Evolutionary conservation across 1,140 invertebrate species (phyloP).

Genomic region (Heliconius eleuchia): DNA sequence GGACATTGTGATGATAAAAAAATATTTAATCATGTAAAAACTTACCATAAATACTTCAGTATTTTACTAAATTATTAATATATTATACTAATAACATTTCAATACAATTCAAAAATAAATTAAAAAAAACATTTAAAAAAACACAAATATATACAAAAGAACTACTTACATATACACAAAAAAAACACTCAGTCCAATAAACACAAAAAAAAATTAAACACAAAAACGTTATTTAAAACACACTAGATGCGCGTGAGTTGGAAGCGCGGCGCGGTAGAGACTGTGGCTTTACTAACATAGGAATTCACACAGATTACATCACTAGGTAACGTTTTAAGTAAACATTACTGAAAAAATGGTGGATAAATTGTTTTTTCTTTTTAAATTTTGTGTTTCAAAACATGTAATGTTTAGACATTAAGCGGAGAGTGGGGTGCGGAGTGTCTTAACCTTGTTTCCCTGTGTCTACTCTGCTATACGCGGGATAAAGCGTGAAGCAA

Average conservation of each 20-base stretch:
- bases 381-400: neutral
- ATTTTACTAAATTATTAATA: too few relatives aligned
- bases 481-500: too few relatives aligned
- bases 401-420: too few relatives aligned
- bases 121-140: too few relatives aligned
- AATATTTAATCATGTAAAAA: too few relatives aligned
- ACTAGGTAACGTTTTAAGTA: neutral
- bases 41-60: too few relatives aligned
- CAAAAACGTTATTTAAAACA: neutral
- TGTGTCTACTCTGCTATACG: too few relatives aligned
- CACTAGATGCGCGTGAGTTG: constrained; percentile 9
- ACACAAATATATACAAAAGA: neutral
- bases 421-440: too few relatives aligned
- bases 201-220: neutral
- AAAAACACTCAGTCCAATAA: neutral
- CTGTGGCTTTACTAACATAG: neutral
- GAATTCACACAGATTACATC: constrained; percentile 9
- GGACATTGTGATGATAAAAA: too few relatives aligned
- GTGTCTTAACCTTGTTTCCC: too few relatives aligned
- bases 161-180: neutral
- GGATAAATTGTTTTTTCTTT: neutral
- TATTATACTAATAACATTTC: too few relatives aligned
- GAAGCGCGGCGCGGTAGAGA: constrained; percentile 6
- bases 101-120: too few relatives aligned
- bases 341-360: neutral